Conservation (phyloP, 2,888 invertebrate species). For the Drosophila antonietae region DNA sequence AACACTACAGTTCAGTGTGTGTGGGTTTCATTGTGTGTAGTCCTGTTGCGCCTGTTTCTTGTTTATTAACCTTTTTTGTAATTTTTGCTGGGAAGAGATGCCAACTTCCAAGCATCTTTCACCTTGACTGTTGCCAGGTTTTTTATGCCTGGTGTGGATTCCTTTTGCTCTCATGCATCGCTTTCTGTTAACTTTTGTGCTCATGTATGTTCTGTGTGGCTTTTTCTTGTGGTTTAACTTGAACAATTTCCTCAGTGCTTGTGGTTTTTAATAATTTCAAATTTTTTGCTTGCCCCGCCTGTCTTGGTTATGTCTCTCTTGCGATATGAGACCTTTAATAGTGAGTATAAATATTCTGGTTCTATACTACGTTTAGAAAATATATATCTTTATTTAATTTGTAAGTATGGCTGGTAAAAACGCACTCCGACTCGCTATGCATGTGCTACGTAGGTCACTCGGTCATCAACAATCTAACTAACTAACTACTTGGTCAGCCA, state of each 20-base stretch:
- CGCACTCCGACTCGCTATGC: background rate
- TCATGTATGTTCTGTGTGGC: conserved; percentile 42
- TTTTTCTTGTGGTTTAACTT: conserved; percentile 55
- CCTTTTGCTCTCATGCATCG: conserved; percentile 28
- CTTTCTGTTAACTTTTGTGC: conserved; percentile 50
- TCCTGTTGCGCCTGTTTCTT: conserved; percentile 59
- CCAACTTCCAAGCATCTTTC: conserved; percentile 37
- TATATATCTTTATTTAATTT: background rate
- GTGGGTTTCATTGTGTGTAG: conserved; percentile 35
- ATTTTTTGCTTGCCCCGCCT: conserved; percentile 30
- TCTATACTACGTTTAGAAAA: conserved; percentile 10
- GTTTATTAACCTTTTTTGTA: conserved; percentile 80
- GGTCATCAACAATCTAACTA: conserved; percentile 43
- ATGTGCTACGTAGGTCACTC: conserved; percentile 41
- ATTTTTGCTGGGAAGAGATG: conserved; percentile 51
- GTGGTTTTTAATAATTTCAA: conserved; percentile 76
- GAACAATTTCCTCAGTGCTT: conserved; percentile 57
- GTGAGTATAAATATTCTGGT: conserved; percentile 1
- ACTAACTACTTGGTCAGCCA: conserved; percentile 24
- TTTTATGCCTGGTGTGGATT: conserved; percentile 30
- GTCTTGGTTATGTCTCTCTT: conserved; percentile 10
- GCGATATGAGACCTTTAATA: conserved; percentile 40
- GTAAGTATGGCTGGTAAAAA: background rate
- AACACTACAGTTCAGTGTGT: conserved; percentile 62
- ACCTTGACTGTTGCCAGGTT: conserved; percentile 32